Percentiles rank a stretch among this genome's conserved stretches.
Evolutionary conservation across 2,797 vertebrate genomes (phyloP).

Genomic region (Lepilemur ruficaudatus): DNA sequence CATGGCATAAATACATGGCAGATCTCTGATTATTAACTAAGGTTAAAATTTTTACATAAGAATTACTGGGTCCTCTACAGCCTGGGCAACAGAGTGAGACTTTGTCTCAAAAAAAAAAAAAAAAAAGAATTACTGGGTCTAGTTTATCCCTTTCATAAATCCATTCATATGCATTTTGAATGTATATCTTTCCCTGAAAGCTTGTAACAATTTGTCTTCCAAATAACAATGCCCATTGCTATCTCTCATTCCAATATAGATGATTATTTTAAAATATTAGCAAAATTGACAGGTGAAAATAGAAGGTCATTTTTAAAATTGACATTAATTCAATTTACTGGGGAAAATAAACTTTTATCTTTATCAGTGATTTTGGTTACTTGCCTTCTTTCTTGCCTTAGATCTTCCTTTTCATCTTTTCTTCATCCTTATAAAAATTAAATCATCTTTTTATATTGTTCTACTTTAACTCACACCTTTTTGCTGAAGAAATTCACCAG

Average conservation of each 20-base stretch:
- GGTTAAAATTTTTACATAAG: background rate
- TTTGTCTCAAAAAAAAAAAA: no score
- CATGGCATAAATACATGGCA: background rate
- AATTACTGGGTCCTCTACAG: background rate
- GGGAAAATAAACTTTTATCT: background rate
- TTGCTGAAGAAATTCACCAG: background rate
- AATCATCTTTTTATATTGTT: background rate
- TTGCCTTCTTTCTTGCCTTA: background rate
- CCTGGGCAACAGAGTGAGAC: no score
- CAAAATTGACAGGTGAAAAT: background rate
- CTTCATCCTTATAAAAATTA: background rate
- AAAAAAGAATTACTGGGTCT: background rate
- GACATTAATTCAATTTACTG: background rate
- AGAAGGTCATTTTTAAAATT: background rate
- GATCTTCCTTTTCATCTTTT: background rate
- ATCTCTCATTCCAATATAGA: background rate
- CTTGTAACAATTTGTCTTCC: background rate
- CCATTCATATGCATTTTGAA: background rate
- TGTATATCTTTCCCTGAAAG: background rate
- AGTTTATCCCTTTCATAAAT: background rate
- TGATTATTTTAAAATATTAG: background rate
- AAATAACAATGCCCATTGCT: background rate
- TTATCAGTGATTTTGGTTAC: background rate
- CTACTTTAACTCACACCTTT: background rate
- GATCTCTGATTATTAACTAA: background rate